Conservation (phyloP, 1,140 invertebrate genomes). For the Chrysomallon squamiferum region DNA sequence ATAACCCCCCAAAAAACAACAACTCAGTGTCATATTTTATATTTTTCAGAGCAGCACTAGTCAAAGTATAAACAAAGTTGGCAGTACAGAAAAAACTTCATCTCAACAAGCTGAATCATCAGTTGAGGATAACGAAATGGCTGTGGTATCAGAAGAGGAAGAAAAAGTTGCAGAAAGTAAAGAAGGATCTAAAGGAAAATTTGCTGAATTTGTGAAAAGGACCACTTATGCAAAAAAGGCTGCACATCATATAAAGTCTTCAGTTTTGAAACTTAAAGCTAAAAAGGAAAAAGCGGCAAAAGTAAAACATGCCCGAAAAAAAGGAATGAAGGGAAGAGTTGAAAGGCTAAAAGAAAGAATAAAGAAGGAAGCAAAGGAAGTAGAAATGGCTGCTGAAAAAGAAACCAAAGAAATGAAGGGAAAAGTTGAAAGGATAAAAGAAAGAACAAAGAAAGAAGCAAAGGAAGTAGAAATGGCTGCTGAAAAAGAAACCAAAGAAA, state of each 20-base stretch:
- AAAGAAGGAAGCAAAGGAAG: too few species aligned
- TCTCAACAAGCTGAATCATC: neutral
- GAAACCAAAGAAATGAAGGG: neutral
- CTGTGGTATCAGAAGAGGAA: neutral
- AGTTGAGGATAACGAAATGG: neutral
- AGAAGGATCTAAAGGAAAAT: neutral
- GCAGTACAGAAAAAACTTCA: neutral
- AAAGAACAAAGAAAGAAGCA: too few species aligned
- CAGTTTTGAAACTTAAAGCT: neutral
- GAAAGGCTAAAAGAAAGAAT: neutral
- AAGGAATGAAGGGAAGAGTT: conserved; percentile 6
- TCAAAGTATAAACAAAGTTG: neutral
- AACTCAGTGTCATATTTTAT: neutral
- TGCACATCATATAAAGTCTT: neutral
- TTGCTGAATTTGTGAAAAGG: too few species aligned
- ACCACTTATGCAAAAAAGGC: neutral
- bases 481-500: too few species aligned
- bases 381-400: neutral
- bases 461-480: too few species aligned
- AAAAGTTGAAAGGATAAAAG: too few species aligned
- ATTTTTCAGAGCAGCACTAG: neutral
- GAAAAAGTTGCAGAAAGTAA: neutral
- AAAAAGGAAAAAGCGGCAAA: neutral
- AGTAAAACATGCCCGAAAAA: neutral
- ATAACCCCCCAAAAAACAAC: too few species aligned